Base-by-base conservation (phyloP, 1,140 invertebrate genomes). In the Zaprionus davidi region DNA sequence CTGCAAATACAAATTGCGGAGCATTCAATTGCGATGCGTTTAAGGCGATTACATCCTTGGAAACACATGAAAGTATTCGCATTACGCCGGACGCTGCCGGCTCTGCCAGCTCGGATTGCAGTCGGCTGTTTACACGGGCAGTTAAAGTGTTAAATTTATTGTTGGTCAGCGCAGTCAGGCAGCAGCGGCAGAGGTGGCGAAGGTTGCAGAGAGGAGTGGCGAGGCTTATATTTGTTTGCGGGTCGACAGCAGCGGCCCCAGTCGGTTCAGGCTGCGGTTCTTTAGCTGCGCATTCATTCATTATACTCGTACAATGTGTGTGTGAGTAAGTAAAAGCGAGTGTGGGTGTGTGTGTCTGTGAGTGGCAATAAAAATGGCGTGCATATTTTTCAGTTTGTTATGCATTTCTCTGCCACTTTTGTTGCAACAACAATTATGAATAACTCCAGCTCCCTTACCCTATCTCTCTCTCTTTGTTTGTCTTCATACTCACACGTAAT, bases 141-240 rank as follows among this genome's bases (percentile, higher is more conserved):
- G 85, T 90, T 90, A 90, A 90, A 90, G 81, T 90, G 85, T 90
- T 90, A 79, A 90, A 90, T 90, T 90, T 90, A 90, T 90, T 85
- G 73, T 73, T 82, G 76, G 76, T 79, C 76, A 66, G 78, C 36
- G 13, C 76, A 84, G 78, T 82, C 78, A 46, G 41, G n/a, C 41
- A 46, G 41, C n/a, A 46, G 41, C n/a, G 7, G n/a, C 41, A 17
- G n/a, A 6, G 41, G 41, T n/a, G 41, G 41, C 15, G 15, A 13
- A n/a, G 38, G 38, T 34, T 34, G 31, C 36, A 13, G 36, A 38
- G 36, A 15, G 36, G 41, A n/a, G 46, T 34, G 46, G 46, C 57
- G 71, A 60, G 78, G 80, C 80, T 88, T 75, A 81, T 88, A 88
- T 87, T 88, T 87, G 84, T 80, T 87, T 87, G 83, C 75, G 71